Base-by-base conservation (phyloP, 2,888 invertebrate genomes). In the Atrina japonica region DNA sequence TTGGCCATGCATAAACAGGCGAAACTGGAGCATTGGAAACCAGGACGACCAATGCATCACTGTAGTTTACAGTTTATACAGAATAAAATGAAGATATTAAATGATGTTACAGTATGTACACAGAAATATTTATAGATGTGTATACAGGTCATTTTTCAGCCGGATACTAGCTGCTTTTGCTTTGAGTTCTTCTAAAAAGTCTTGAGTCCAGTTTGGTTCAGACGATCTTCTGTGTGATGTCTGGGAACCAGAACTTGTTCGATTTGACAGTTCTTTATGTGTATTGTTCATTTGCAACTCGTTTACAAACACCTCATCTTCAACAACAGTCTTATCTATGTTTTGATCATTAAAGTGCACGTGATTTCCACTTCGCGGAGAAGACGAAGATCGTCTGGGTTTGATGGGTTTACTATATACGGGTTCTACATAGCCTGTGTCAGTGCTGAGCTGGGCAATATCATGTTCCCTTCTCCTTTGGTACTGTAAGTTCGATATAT, bases 381-480 rank as follows among this genome's bases (percentile, higher is more conserved):
- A 9, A 5, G 29, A 35, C 9, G 45, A 29, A 0, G 16, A 29
- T 9, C 30, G n/a, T 23, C 18, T n/a, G 14, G 47, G 27, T n/a
- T 66, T 61, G n/a, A 66, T 3, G 1, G 70, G 70, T 43, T 70
- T 70, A 18, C 45, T 61, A 49, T 70, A 70, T 25, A 66, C n/a
- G 23, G 43, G 52, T n/a, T 70, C 70, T 21, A 60, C 60, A n/a
- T n/a, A n/a, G n/a, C n/a, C n/a, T n/a, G n/a, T n/a, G n/a, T 11
- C 45, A 23, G 23, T 47, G 47, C 16, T 43, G 18, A 2, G 16
- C 16, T 11, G 64, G 7, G 18, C n/a, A 6, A 11, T 23, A 6
- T 11, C 25, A 11, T 11, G 18, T 21, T 9, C 5, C 6, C n/a
- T n/a, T n/a, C n/a, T n/a, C n/a, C n/a, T n/a, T n/a, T 35, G 35